Conservation (phyloP, 1,140 invertebrate species). For the Rhopalosiphum padi region DNA sequence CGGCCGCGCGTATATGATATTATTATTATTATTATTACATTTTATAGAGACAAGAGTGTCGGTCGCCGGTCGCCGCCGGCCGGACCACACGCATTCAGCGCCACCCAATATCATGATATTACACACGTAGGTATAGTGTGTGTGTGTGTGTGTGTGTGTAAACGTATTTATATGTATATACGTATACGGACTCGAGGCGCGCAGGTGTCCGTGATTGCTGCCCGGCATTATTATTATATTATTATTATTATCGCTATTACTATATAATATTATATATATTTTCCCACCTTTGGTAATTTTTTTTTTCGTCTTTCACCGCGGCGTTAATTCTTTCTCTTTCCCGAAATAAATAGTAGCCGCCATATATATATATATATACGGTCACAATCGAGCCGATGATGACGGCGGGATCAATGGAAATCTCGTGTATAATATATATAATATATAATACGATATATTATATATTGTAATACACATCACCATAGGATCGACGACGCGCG, state of each 20-base stretch:
- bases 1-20: not conserved
- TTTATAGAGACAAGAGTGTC: constrained; percentile 45
- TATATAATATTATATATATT: not conserved
- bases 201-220: constrained; percentile 44
- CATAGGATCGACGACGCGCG: not conserved
- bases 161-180: not conserved
- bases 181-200: not conserved
- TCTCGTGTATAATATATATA: not conserved
- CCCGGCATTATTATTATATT: constrained; percentile 27
- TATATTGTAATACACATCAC: too few relatives aligned
- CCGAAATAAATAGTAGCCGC: not conserved
- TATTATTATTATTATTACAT: not conserved
- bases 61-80: constrained; percentile 42
- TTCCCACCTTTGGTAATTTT: constrained; percentile 28
- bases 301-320: constrained; percentile 6
- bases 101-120: constrained; percentile 47
- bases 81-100: constrained; percentile 56
- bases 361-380: too few relatives aligned
- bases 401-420: not conserved
- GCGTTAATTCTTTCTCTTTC: not conserved
- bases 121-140: too few relatives aligned
- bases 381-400: not conserved
- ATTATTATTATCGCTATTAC: constrained; percentile 26
- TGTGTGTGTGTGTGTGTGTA: not conserved
- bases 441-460: not conserved